Conservation (phyloP, 2,113 vertebrate genomes). For the Natator depressus region DNA sequence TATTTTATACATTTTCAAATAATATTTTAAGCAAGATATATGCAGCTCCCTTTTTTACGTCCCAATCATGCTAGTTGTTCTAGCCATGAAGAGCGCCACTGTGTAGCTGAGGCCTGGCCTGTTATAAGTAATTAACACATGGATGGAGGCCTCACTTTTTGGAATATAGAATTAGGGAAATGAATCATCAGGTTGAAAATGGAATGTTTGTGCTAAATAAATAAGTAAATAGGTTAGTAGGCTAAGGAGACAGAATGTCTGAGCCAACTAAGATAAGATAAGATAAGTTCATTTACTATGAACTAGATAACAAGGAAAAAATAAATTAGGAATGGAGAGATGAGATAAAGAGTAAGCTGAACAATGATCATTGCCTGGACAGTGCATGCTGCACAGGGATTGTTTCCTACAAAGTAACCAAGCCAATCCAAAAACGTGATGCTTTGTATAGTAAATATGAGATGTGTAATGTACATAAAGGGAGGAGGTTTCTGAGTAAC, state of each 20-base stretch:
- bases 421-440: not conserved
- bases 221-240: not conserved
- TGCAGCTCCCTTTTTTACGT: not conserved
- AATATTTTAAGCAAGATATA: not conserved
- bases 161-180: not conserved
- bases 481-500: not conserved
- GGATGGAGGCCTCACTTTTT: not conserved
- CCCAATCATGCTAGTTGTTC: accelerated
- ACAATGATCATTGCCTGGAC: not conserved
- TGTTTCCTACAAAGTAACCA: not conserved
- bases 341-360: not conserved
- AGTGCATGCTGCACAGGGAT: not conserved
- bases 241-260: not conserved
- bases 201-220: not conserved
- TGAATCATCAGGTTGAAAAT: not conserved
- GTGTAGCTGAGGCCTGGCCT: not conserved
- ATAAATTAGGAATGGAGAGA: not conserved
- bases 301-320: not conserved
- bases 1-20: not conserved
- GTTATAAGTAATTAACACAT: not conserved
- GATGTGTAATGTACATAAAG: not conserved
- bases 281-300: not conserved
- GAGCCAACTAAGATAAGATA: not conserved
- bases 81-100: not conserved
- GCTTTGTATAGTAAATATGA: not conserved